phyloP scores from a whole-genome alignment of 2,113 vertebrate genomes.

The Uria aalge region DNA sequence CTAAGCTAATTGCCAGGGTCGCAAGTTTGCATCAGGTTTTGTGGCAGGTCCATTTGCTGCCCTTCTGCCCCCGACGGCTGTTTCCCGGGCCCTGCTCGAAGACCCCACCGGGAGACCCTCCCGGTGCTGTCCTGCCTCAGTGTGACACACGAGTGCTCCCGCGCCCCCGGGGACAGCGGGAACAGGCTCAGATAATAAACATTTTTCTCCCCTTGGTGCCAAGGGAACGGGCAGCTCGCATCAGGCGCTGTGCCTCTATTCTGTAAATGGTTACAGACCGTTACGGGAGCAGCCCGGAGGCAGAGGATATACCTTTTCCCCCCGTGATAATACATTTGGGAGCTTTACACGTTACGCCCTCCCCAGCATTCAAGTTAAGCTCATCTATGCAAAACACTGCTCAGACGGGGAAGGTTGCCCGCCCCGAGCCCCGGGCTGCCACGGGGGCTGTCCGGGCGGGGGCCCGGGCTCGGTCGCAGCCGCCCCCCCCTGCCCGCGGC shows the following conservation, averaged over 20 bases:
- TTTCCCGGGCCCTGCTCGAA: neutral
- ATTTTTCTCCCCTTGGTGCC: neutral
- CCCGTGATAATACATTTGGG: too few species aligned
- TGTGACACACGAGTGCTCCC: neutral
- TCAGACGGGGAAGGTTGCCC: neutral
- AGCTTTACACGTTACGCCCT: neutral
- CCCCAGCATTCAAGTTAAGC: neutral
- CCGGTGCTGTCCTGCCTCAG: neutral
- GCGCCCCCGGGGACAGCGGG: neutral
- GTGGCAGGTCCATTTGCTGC: neutral
- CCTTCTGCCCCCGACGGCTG: neutral
- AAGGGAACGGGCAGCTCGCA: rapidly evolving
- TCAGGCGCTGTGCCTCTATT: neutral
- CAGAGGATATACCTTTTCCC: neutral
- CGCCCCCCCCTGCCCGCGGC: neutral
- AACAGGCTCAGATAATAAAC: rapidly evolving
- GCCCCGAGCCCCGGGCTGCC: neutral
- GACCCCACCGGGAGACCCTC: too few species aligned
- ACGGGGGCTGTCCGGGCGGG: too few species aligned
- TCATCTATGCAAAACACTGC: rapidly evolving
- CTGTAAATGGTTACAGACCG: too few species aligned
- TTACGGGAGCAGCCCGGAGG: neutral
- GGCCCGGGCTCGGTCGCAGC: neutral
- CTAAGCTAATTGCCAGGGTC: neutral
- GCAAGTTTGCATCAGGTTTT: too few species aligned